Percentiles rank a stretch among this genome's conserved stretches.
Evolutionary conservation across 64 coral and sea anemone species (phyloP).

Genomic region (Acropora tenuis): DNA sequence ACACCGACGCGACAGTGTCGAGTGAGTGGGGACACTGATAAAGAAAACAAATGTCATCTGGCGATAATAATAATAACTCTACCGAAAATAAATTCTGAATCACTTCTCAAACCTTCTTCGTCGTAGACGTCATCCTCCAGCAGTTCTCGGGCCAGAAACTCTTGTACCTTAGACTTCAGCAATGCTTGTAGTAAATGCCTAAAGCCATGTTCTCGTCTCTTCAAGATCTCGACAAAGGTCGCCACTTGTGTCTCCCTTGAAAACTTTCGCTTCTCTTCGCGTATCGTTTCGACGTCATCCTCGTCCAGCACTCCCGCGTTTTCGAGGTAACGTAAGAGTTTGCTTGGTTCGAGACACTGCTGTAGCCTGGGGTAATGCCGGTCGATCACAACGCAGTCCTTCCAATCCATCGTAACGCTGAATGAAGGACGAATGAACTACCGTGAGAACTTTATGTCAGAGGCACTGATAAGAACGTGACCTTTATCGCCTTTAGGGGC

Average conservation of each 20-base stretch:
- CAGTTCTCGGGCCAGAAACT: constrained; percentile 52
- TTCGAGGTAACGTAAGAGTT: constrained; percentile 31
- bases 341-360: constrained; percentile 22
- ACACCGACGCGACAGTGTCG: too few species aligned
- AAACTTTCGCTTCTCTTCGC: not conserved
- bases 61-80: not conserved
- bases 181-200: constrained; percentile 46
- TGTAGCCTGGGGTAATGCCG: constrained; percentile 19
- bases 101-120: constrained; percentile 34
- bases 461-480: not conserved
- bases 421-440: not conserved
- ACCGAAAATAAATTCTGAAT: too few species aligned
- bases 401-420: constrained; percentile 3
- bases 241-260: constrained; percentile 43
- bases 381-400: constrained; percentile 21
- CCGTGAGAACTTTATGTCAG: not conserved
- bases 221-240: constrained; percentile 37
- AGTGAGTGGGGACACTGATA: not conserved
- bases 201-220: constrained; percentile 40
- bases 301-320: constrained; percentile 4
- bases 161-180: constrained; percentile 31
- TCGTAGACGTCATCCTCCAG: constrained; percentile 54
- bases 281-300: constrained; percentile 34
- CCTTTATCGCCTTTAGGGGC: not conserved
- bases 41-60: not conserved